Evolutionary conservation across 2,113 vertebrate species (phyloP).

Genomic region (Sebastes schlegelii): DNA sequence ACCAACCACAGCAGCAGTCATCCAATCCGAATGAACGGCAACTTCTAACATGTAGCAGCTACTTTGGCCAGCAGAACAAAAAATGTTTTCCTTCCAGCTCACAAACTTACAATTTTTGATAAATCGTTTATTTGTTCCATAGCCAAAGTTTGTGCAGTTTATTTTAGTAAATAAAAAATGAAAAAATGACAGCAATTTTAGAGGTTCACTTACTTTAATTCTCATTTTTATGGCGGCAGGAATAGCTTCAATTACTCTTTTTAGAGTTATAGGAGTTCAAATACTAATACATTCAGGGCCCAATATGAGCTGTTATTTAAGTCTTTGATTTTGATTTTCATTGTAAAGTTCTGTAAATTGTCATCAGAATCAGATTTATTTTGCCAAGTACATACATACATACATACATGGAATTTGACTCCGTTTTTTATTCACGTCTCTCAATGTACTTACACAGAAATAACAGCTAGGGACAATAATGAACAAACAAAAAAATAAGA

Average conservation of each 20-base stretch:
- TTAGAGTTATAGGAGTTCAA: background rate
- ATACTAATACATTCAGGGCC: background rate
- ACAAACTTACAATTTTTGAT: background rate
- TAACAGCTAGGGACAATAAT: too few species aligned
- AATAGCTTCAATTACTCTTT: background rate
- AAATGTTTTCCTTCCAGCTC: background rate
- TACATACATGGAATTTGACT: too few species aligned
- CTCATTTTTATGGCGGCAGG: background rate
- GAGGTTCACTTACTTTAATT: background rate
- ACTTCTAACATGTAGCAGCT: background rate
- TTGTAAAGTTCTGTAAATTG: background rate
- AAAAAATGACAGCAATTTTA: background rate
- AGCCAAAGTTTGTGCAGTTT: background rate
- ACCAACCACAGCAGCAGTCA: conserved; percentile 29
- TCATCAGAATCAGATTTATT: too few species aligned
- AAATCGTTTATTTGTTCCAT: background rate
- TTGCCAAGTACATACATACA: too few species aligned
- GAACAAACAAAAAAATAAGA: too few species aligned
- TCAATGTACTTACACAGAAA: too few species aligned
- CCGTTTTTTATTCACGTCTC: too few species aligned
- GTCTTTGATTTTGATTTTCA: background rate
- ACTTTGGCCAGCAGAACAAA: background rate
- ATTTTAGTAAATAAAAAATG: background rate
- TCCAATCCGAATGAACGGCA: background rate
- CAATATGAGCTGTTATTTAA: background rate